Evolutionary conservation across 2,888 invertebrate genomes (phyloP).

Genomic region (Cylloceria caligata): DNA sequence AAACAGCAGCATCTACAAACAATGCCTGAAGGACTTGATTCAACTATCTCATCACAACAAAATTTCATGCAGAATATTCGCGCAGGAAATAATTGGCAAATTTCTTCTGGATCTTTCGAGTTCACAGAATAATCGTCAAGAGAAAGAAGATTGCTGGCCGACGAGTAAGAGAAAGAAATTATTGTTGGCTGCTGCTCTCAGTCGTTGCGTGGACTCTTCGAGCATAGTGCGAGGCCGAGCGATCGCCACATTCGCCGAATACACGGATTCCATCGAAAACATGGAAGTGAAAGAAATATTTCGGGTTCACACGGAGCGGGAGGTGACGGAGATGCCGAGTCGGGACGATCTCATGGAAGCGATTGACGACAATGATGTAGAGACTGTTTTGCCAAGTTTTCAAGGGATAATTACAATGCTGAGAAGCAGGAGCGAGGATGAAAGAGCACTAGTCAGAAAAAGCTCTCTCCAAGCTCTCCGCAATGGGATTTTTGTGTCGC

Average conservation of each 20-base stretch:
- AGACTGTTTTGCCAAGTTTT: conserved; percentile 77
- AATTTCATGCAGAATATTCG: conserved; percentile 84
- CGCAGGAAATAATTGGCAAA: conserved; percentile 85
- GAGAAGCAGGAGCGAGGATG: conserved; percentile 84
- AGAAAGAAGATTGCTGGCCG: not conserved
- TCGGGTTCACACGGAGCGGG: conserved; percentile 58
- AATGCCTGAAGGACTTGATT: conserved; percentile 73
- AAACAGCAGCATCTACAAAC: conserved; percentile 63
- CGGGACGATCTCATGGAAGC: conserved; percentile 72
- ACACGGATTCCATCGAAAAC: conserved; percentile 80
- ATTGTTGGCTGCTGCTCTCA: conserved; percentile 86
- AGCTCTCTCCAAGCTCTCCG: conserved; percentile 78
- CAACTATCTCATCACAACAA: conserved; percentile 82
- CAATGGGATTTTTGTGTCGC: conserved; percentile 74
- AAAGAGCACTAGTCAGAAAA: conserved; percentile 86
- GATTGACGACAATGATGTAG: conserved; percentile 71
- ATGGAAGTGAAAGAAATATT: conserved; percentile 65
- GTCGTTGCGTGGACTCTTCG: conserved; percentile 86
- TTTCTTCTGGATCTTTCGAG: conserved; percentile 79
- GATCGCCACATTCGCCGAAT: conserved; percentile 86
- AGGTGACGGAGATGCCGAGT: conserved; percentile 66
- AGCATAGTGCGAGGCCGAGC: conserved; percentile 88
- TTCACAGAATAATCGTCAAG: not conserved
- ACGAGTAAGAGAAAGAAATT: conserved; percentile 69
- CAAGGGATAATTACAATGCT: conserved; percentile 82